Evolutionary conservation across 1,140 invertebrate genomes (phyloP).

Genomic region (Leptinotarsa lineolata): DNA sequence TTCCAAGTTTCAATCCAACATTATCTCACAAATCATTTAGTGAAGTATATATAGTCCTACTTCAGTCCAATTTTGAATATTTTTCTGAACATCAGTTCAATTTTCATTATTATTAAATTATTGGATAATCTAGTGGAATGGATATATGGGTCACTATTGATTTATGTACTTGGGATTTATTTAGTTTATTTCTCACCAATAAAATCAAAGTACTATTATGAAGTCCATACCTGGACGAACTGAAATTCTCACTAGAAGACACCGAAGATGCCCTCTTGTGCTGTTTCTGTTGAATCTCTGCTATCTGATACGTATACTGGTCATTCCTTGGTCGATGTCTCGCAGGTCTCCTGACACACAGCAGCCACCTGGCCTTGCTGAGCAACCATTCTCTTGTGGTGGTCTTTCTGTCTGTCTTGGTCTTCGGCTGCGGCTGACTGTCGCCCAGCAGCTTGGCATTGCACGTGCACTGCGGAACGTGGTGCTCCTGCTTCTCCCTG

Average conservation of each 20-base stretch:
- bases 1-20: too few species aligned
- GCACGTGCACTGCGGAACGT: conserved; percentile 71
- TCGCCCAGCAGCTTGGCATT: conserved; percentile 64
- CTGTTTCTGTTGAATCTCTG: conserved; percentile 75
- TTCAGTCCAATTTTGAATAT: too few species aligned
- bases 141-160: too few species aligned
- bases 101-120: too few species aligned
- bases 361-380: conserved; percentile 57
- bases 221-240: conserved; percentile 67
- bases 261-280: conserved; percentile 79
- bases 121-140: too few species aligned
- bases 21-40: too few species aligned
- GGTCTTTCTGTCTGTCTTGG: conserved; percentile 46
- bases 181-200: too few species aligned
- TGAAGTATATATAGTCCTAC: too few species aligned
- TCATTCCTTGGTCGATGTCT: conserved; percentile 60
- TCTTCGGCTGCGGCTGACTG: conserved; percentile 40
- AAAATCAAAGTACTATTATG: too few species aligned
- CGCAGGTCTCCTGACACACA: conserved; percentile 52
- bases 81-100: too few species aligned
- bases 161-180: too few species aligned
- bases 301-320: conserved; percentile 80
- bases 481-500: conserved; percentile 66
- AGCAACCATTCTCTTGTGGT: conserved; percentile 57
- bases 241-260: conserved; percentile 87